These are phyloP conservation scores for Temnopleurus reevesii DNA, from an alignment of 53 echinoderm and acorn worm genomes.

Conservation along the genomic window DNA sequence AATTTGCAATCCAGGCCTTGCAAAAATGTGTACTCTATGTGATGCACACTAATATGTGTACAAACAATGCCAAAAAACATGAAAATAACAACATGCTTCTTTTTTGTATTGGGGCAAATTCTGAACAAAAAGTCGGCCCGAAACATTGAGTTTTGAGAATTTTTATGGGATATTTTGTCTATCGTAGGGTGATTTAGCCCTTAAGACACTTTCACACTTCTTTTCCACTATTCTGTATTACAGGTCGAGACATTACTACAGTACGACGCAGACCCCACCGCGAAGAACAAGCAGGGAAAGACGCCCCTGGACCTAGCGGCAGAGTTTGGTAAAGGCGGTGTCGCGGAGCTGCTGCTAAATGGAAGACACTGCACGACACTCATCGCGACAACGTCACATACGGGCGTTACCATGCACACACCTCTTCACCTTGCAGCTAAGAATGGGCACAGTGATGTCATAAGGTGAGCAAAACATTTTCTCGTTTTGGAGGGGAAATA, in stretches of 20 bases:
- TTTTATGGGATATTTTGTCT: too few relatives aligned
- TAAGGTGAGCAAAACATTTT: constrained; percentile 64
- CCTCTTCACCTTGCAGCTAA: constrained; percentile 96
- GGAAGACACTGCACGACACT: constrained; percentile 70
- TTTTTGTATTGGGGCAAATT: too few relatives aligned
- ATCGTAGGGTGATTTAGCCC: too few relatives aligned
- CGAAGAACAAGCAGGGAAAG: constrained; percentile 89
- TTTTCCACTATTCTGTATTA: not conserved
- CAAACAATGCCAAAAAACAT: too few relatives aligned
- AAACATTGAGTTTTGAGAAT: too few relatives aligned
- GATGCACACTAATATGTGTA: too few relatives aligned
- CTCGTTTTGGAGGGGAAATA: not conserved
- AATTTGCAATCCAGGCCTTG: too few relatives aligned
- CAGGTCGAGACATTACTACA: constrained; percentile 85
- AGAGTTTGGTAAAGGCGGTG: constrained; percentile 84
- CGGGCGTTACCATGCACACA: constrained; percentile 78
- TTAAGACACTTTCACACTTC: too few relatives aligned
- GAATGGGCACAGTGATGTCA: constrained; percentile 96
- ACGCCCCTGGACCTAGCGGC: constrained; percentile 89
- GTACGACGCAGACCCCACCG: constrained; percentile 78
- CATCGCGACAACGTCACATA: constrained; percentile 66
- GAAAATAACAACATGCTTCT: too few relatives aligned
- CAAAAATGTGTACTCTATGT: too few relatives aligned
- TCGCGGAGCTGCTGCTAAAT: constrained; percentile 79
- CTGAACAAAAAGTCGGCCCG: too few relatives aligned